These are phyloP conservation scores for Orycteropus afer DNA, from an alignment of 2,113 vertebrate genomes.

Conservation along the genomic window DNA sequence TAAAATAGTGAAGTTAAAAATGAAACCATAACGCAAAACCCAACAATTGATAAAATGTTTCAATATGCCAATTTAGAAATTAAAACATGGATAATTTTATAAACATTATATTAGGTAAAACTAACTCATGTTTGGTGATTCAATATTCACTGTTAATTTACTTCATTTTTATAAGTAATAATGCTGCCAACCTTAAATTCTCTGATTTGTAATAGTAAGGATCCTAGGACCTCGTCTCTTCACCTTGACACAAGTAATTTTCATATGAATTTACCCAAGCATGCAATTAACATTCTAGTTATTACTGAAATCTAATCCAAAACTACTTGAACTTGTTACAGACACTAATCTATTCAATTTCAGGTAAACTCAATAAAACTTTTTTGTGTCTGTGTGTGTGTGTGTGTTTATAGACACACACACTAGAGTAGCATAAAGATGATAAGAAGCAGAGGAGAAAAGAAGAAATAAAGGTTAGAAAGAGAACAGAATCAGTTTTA, in stretches of 20 bases:
- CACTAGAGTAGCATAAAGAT: neutral
- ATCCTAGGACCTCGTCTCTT: neutral
- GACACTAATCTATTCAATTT: slow-evolving; percentile 10
- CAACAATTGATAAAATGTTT: slow-evolving; percentile 14
- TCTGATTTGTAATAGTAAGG: neutral
- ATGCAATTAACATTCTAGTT: slow-evolving; percentile 23
- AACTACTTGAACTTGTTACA: neutral
- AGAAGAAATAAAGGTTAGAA: slow-evolving; percentile 8
- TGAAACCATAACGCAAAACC: neutral
- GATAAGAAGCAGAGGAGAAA: neutral
- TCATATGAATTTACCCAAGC: neutral
- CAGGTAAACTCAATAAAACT: neutral
- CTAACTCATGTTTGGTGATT: neutral
- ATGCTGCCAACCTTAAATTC: neutral
- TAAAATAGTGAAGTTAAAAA: slow-evolving; percentile 33
- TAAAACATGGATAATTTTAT: neutral
- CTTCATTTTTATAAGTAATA: slow-evolving; percentile 37
- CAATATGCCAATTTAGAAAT: neutral
- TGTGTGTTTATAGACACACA: neutral
- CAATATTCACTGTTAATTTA: neutral
- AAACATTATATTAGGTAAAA: neutral
- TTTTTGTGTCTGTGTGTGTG: neutral
- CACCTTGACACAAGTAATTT: neutral
- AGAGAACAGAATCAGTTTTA: neutral
- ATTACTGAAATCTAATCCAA: neutral